Base-by-base conservation (phyloP, 2,888 invertebrate genomes). In the Anagyrus pseudococci region DNA sequence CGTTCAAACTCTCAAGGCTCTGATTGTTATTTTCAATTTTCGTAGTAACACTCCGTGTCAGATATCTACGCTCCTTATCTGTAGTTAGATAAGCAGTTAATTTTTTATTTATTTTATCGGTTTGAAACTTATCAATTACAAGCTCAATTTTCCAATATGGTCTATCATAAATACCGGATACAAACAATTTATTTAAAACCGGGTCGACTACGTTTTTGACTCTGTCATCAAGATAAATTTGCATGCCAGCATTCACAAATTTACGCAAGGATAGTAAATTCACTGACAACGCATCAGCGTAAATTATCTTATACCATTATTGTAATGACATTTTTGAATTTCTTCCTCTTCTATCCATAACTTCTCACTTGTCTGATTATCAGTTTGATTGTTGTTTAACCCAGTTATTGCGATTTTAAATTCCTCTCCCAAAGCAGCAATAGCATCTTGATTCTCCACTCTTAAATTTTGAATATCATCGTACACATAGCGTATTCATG, bases 191-290 rank as follows among this genome's bases (percentile, higher is more conserved):
- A 4, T 7, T 7, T 7, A 62, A 61, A 8, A 48, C 52, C 25
- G 64, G 67, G 44, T 68, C 52, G 6, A 44, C 4, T 10, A 44
- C 13, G 22, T 44, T 44, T 3, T 19, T 44, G 6, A 6, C 17
- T 58, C 67, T 53, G 29, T 67, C 58, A 55, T 70, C 70, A 47
- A 70, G 54, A 47, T 69, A 65, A 22, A 70, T 69, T 40, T 33
- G 41, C 19, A 70, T 55, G 19, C 70, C 69, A 54, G 61, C 55
- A 41, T 70, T 68, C 10, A 61, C 68, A 56, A 68, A 67, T 53
- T 67, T 67, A 49, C 70, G 44, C 22, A 70, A 46, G 6, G 67
- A 68, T 29, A 71, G 58, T 17, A 71, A 50, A 64, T 68, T 70
- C 46, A 64, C 66, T 17, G 59, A 53, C 20, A 68, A 44, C 33